phyloP scores from a whole-genome alignment of 1,140 invertebrate species.

The Tenebrio molitor region DNA sequence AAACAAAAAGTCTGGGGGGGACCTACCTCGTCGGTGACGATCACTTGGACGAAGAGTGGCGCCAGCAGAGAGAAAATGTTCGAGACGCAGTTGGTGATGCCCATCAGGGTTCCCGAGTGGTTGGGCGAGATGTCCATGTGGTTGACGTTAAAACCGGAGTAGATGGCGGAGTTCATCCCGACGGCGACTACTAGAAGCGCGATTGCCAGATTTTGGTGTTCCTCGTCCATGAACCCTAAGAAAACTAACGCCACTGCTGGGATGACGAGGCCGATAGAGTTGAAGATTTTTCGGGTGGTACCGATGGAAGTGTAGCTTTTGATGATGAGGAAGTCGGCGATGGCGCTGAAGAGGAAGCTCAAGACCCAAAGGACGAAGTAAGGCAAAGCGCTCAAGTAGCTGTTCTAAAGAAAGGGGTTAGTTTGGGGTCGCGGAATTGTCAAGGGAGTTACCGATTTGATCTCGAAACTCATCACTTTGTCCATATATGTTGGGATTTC shows the following conservation, averaged over 20 bases:
- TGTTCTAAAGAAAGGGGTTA: slow-evolving; percentile 72
- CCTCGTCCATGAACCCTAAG: slow-evolving; percentile 71
- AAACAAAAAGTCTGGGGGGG: background rate
- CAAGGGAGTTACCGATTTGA: slow-evolving; percentile 69
- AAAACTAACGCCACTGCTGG: slow-evolving; percentile 74
- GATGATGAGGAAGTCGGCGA: slow-evolving; percentile 74
- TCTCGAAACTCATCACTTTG: slow-evolving; percentile 83
- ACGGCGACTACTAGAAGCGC: slow-evolving; percentile 78
- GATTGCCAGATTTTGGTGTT: slow-evolving; percentile 71
- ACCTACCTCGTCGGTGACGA: slow-evolving; percentile 75
- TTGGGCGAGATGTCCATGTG: slow-evolving; percentile 81
- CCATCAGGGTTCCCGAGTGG: slow-evolving; percentile 80
- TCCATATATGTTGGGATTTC: slow-evolving; percentile 93
- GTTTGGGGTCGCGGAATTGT: background rate
- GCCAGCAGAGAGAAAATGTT: slow-evolving; percentile 79
- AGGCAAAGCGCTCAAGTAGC: slow-evolving; percentile 82
- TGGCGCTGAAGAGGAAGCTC: slow-evolving; percentile 75
- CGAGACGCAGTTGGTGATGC: slow-evolving; percentile 81
- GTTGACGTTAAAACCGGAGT: slow-evolving; percentile 77
- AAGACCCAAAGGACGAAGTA: slow-evolving; percentile 82
- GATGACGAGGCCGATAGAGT: slow-evolving; percentile 73
- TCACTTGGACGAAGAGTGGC: slow-evolving; percentile 75
- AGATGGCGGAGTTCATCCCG: slow-evolving; percentile 80
- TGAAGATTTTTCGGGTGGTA: slow-evolving; percentile 75
- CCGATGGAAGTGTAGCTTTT: slow-evolving; percentile 70